Evolutionary conservation across 2,113 vertebrate genomes (phyloP), one percentile per base, ranked within the genome.

Genomic region (Lepus europaeus): DNA sequence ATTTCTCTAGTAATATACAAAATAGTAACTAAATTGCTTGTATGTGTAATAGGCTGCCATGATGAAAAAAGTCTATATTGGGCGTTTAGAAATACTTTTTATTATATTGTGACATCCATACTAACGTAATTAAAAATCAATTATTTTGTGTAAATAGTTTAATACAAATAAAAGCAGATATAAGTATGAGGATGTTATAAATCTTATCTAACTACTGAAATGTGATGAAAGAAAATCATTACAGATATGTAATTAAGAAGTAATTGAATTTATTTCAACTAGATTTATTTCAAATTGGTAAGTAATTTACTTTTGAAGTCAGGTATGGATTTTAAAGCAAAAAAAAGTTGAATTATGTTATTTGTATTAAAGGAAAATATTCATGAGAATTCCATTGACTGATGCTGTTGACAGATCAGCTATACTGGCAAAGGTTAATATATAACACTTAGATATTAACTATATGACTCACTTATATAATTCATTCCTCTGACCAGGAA

Each of bases 211-310:
- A 63, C 1, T 74, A 16, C 9, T 91, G 16, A 64, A 86, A 73
- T 76, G 12, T 59, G 22, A 27, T 84, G 49, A 86, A 63, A 87
- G 45, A 91, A 93, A 89, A 87, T 22, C 12, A 69, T 69, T 73
- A 45, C 73, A 89, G 31, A 27, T 85, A 72, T 31, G 11, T 70
- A 85, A 49, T 56, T 88, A 13, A 78, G 49, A 82, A 81, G 10
- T 70, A 27, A 53, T 27, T 68, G 11, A 61, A 73, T 85, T 72
- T 59, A 68, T 27, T 69, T 36, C 12, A 70, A 20, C 2, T 63
- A 69, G 29, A 88, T 66, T 79, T 82, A 59, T 93, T 93, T 61
- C 17, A 95, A n/a, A 92, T 72, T 92, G 33, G 14, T 68, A 78
- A 74, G 9, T 69, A 74, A 78, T 51, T 91, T 87, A 77, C 23